Percentiles rank a stretch among this genome's conserved stretches.
Evolutionary conservation across 2,888 invertebrate species (phyloP).

Genomic region (Pediacus dermestoides): DNA sequence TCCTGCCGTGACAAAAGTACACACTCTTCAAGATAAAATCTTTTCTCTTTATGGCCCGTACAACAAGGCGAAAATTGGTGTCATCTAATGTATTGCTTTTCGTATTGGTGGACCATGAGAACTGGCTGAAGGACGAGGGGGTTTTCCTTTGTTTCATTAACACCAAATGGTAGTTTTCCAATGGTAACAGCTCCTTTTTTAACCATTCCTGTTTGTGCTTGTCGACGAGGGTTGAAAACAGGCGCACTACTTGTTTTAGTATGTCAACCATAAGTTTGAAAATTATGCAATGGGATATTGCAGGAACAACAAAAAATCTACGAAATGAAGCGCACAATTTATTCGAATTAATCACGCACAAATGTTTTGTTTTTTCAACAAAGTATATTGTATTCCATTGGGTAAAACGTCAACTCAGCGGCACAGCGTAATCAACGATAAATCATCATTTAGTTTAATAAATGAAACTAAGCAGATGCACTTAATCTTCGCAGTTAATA

Average conservation of each 20-base stretch:
- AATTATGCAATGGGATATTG: neutral
- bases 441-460: slow-evolving; percentile 31
- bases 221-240: slow-evolving; percentile 10
- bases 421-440: slow-evolving; percentile 25
- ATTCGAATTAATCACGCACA: neutral
- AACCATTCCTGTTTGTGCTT: slow-evolving; percentile 35
- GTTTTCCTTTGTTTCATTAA: slow-evolving; percentile 35
- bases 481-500: too few relatives aligned
- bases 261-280: slow-evolving; percentile 15
- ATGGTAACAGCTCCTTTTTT: slow-evolving; percentile 23
- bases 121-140: slow-evolving; percentile 17
- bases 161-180: slow-evolving; percentile 26
- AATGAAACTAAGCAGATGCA: too few relatives aligned
- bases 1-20: slow-evolving; percentile 44
- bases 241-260: slow-evolving; percentile 15
- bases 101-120: slow-evolving; percentile 34
- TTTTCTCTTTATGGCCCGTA: slow-evolving; percentile 44
- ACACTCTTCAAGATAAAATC: slow-evolving; percentile 32
- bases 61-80: slow-evolving; percentile 41
- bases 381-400: slow-evolving; percentile 32
- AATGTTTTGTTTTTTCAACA: slow-evolving; percentile 13
- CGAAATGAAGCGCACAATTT: neutral
- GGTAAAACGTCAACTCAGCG: slow-evolving; percentile 1
- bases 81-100: slow-evolving; percentile 49
- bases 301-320: neutral